Evolutionary conservation across 2,888 invertebrate species (phyloP).

Genomic region (Netelia virgata): DNA sequence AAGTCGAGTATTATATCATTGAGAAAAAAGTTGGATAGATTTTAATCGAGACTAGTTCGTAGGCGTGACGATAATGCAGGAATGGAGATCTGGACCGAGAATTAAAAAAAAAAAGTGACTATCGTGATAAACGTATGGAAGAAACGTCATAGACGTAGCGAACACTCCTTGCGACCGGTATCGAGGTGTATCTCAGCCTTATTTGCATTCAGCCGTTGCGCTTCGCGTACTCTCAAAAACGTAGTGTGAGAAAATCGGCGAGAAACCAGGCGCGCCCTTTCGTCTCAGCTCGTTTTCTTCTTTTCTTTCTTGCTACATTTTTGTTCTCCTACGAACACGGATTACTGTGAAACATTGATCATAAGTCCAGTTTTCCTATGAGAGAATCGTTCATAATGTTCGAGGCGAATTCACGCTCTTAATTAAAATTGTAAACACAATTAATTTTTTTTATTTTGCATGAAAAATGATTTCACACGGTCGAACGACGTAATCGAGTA

Average conservation of each 20-base stretch:
- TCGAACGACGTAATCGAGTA: too few species aligned
- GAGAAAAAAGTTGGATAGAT: slow-evolving; percentile 23
- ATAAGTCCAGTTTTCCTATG: not conserved
- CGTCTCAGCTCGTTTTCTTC: not conserved
- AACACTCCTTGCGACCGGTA: slow-evolving; percentile 41
- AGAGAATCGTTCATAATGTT: too few species aligned
- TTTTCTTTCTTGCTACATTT: not conserved
- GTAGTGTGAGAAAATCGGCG: not conserved
- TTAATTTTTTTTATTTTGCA: too few species aligned
- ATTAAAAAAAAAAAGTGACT: slow-evolving; percentile 53
- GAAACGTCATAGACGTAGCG: slow-evolving; percentile 57
- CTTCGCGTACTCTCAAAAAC: slow-evolving; percentile 33
- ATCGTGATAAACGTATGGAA: slow-evolving; percentile 60
- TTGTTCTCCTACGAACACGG: not conserved
- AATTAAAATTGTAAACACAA: too few species aligned
- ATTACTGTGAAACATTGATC: not conserved
- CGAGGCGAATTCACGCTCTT: too few species aligned
- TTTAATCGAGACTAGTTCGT: slow-evolving; percentile 35
- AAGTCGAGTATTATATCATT: slow-evolving; percentile 6
- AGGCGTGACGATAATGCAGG: slow-evolving; percentile 45
- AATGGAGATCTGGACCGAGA: slow-evolving; percentile 65
- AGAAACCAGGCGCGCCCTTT: not conserved
- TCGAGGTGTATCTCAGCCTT: slow-evolving; percentile 34
- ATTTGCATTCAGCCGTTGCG: slow-evolving; percentile 55
- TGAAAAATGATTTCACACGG: too few species aligned